These are phyloP conservation scores for Microplitis deprimator DNA, from an alignment of 2,888 invertebrate species.

Conservation along the genomic window DNA sequence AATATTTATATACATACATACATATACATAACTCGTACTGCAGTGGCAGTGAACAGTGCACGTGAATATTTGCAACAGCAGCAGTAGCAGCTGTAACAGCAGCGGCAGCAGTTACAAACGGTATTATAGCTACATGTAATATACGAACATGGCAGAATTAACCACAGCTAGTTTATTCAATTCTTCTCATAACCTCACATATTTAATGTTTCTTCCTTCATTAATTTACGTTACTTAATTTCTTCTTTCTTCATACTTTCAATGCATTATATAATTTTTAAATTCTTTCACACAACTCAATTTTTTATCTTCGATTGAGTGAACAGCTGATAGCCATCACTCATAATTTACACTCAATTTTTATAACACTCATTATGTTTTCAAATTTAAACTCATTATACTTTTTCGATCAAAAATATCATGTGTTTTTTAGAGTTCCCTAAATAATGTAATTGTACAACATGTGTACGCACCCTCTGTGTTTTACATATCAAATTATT, in stretches of 20 bases:
- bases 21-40: conserved; percentile 69
- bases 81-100: conserved; percentile 58
- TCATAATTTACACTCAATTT: neutral
- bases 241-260: conserved; percentile 31
- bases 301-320: conserved; percentile 1
- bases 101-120: conserved; percentile 58
- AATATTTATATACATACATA: conserved; percentile 52
- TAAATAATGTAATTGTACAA: neutral
- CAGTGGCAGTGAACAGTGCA: conserved; percentile 71
- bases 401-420: neutral
- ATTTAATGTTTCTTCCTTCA: conserved; percentile 36
- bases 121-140: conserved; percentile 53
- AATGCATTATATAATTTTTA: conserved; percentile 40
- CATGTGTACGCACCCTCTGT: neutral
- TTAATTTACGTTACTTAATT: neutral
- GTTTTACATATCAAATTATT: neutral
- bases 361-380: neutral
- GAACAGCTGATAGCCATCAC: neutral
- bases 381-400: neutral
- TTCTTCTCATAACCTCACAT: conserved; percentile 32
- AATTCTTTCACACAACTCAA: conserved; percentile 19
- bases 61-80: conserved; percentile 68
- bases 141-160: conserved; percentile 68
- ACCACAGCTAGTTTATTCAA: conserved; percentile 63
- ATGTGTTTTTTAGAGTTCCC: neutral